Base-by-base conservation (phyloP, 2,888 invertebrate species). In the Ligdia adustata region DNA sequence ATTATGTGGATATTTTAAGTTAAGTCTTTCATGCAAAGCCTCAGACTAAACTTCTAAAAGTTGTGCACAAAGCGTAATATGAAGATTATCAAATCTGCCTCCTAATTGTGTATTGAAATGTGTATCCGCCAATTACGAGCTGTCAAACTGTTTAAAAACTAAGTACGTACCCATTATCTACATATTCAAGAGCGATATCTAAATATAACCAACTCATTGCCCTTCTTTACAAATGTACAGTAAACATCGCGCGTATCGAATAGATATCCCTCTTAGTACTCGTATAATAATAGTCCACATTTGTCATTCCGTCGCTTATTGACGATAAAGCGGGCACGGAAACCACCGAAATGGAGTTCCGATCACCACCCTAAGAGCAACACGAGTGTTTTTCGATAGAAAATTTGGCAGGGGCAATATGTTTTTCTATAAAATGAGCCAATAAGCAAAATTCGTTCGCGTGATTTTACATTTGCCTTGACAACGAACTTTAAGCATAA, bases 331-430 rank as follows among this genome's bases (percentile, higher is more conserved):
- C 6, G 52, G 48, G 41, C 55, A 53, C 55, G 57, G 55, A 62
- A 52, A 39, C 46, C 45, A 60, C 49, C 53, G 51, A 61, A 66
- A 66, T 67, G 60, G 60, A 57, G 64, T 66, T 62, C 61, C 64
- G 60, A 70, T 58, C 56, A 60, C 44, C 49, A 42, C 51, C 52
- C 45, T 47, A 53, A 51, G 50, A 45, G 43, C 58, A 38, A 60
- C 61, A 56, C 38, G 51, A 56, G 51, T 63, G 54, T 62, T 66
- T 64, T 61, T 57, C 56, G 55, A 62, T 57, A 38, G 52, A 52
- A 57, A 51, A 58, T 57, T 57, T 52, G 68, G 69, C 64, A 66
- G 33, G 11, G 37, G 20, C 40, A 12, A 35, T 11, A 37, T 43
- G 37, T 42, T 49, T 35, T 45, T 31, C 9, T 40, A 14, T 40